Conservation (phyloP, 1,140 invertebrate genomes). For the Drosophila nigromelanica region DNA sequence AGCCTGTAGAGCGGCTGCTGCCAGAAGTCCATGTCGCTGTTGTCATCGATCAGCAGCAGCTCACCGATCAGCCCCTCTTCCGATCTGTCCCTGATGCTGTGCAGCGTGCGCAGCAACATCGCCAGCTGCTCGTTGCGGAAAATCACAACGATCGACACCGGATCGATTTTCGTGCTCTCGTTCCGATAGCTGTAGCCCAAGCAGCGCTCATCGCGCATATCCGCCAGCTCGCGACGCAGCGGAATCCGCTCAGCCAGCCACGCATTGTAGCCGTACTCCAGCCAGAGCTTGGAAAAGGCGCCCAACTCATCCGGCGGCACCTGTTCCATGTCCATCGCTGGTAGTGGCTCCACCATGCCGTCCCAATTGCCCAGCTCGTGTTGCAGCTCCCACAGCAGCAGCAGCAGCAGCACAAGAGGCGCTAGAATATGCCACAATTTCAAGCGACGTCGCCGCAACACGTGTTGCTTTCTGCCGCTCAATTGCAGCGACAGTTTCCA, state of each 20-base stretch:
- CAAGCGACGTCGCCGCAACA: neutral
- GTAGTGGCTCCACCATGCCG: neutral
- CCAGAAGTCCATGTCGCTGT: slow-evolving; percentile 86
- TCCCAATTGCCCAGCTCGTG: slow-evolving; percentile 2
- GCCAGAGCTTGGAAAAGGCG: slow-evolving; percentile 7
- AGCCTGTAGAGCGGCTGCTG: slow-evolving; percentile 82
- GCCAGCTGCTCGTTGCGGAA: slow-evolving; percentile 96
- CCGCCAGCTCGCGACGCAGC: slow-evolving; percentile 10
- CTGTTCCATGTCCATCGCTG: neutral
- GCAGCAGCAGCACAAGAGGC: neutral
- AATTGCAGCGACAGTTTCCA: neutral
- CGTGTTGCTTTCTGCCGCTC: neutral
- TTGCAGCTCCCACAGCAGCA: neutral
- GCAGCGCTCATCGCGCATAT: slow-evolving; percentile 29
- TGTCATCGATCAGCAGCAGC: slow-evolving; percentile 96
- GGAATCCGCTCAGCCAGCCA: slow-evolving; percentile 36
- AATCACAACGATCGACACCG: slow-evolving; percentile 89
- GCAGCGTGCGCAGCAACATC: slow-evolving; percentile 91
- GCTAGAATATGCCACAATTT: neutral
- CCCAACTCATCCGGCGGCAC: neutral
- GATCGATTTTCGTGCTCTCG: neutral
- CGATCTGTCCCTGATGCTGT: slow-evolving; percentile 92
- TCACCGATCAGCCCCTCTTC: slow-evolving; percentile 91
- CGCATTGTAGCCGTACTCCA: slow-evolving; percentile 13
- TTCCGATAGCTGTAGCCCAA: neutral